Evolutionary conservation across 2,888 invertebrate species (phyloP).

Genomic region (Phorcus lineatus): DNA sequence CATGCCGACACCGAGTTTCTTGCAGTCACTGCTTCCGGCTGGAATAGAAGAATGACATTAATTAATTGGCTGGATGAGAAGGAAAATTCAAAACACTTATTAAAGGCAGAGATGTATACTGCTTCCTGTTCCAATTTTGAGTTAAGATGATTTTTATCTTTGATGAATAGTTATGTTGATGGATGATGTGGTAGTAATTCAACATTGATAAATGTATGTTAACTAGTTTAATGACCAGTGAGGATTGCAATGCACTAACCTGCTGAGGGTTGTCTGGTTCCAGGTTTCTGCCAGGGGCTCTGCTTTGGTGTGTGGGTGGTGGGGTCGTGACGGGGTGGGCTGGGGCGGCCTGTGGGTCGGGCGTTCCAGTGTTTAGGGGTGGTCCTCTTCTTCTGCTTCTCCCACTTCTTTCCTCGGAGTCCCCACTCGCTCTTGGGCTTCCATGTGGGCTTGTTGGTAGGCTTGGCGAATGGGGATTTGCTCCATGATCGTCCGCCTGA

Average conservation of each 20-base stretch:
- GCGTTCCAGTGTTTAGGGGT: slow-evolving; percentile 34
- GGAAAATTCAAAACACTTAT: too few relatives aligned
- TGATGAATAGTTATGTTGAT: too few relatives aligned
- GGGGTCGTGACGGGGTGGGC: not conserved
- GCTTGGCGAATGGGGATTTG: not conserved
- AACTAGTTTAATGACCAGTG: too few relatives aligned
- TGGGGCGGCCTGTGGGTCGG: slow-evolving; percentile 33
- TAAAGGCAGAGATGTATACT: too few relatives aligned
- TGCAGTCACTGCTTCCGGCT: slow-evolving; percentile 36
- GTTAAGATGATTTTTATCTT: too few relatives aligned
- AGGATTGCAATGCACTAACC: slow-evolving; percentile 21
- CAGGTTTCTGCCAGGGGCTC: slow-evolving; percentile 30
- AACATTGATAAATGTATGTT: too few relatives aligned
- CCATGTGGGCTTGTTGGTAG: not conserved
- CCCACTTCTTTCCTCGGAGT: slow-evolving; percentile 21
- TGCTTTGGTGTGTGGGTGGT: slow-evolving; percentile 3
- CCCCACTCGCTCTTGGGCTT: slow-evolving; percentile 11
- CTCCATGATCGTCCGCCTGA: not conserved
- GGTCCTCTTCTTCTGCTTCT: slow-evolving; percentile 25
- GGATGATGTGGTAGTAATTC: too few relatives aligned
- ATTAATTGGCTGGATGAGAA: too few relatives aligned
- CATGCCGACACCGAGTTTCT: slow-evolving; percentile 41
- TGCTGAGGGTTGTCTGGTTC: slow-evolving; percentile 30
- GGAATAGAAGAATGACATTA: not conserved
- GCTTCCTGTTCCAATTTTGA: too few relatives aligned